Evolutionary conservation across 2,797 vertebrate species (phyloP), one percentile per base, ranked within the genome.

Genomic region (Ambastaia sidthimunki): DNA sequence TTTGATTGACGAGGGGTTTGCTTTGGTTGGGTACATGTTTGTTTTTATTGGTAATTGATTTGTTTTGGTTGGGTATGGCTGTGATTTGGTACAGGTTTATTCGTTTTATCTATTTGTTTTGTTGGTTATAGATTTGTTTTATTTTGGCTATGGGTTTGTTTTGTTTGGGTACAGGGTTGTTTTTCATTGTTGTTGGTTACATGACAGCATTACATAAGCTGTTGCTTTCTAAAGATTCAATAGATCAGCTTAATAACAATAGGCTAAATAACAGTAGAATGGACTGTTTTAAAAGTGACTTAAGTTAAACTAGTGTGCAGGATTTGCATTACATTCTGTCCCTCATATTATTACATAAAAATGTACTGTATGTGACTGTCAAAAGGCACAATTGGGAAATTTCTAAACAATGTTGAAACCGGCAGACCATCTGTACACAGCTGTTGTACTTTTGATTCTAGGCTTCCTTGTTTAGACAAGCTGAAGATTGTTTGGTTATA

Each of bases 321-420:
- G 37, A 77, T 77, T 77, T 77, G 41, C 75, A 77, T 77, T 69
- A 77, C 66, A 54, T 77, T 13, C 25, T 48, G 11, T 48, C 23
- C 18, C 71, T 63, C 52, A 31, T 59, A 37, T 41, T 47, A 68
- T 34, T 18, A 59, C 21, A 48, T 57, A 13, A 12, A 28, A 37
- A 19, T n/a, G 18, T 21, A 7, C 37, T 3, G 0, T 16, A 10
- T 11, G 44, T 11, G 0, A 2, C 37, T 13, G 16, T 59, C 18
- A 68, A 31, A 41, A 0, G 3, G 11, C 11, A 47, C 59, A n/a
- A n/a, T 50, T 50, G 48, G 16, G 16, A 50, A 13, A 16, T 34
- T 18, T 63, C 25, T 63, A 37, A 34, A n/a, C 3, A 28, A 63
- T 63, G 4, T 37, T n/a, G 31, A 2, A 63, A 7, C 31, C 34